These are phyloP conservation scores for Zhuqinia jingwanae DNA, from an alignment of 2,888 invertebrate genomes.

Conservation along the genomic window DNA sequence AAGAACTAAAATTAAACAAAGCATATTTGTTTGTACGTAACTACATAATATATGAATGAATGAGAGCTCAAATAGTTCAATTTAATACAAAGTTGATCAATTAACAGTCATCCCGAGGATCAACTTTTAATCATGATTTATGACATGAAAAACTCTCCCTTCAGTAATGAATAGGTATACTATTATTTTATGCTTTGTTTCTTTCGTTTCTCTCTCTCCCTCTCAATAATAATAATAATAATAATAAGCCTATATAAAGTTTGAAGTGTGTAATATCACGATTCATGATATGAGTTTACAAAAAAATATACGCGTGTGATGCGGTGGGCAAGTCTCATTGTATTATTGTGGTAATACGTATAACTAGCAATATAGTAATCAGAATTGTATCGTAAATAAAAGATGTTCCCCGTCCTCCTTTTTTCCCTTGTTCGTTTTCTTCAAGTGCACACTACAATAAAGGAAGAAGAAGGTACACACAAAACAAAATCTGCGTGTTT, in stretches of 20 bases:
- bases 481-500: neutral
- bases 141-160: neutral
- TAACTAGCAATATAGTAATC: conserved; percentile 48
- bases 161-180: no score
- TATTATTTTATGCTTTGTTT: no score
- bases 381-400: conserved; percentile 66
- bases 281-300: no score
- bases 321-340: conserved; percentile 8
- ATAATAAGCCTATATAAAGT: no score
- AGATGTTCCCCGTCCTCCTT: conserved; percentile 46
- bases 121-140: conserved; percentile 70
- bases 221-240: no score
- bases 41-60: no score
- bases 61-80: conserved; percentile 18
- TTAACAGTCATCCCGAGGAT: conserved; percentile 62
- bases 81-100: conserved; percentile 61
- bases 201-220: no score
- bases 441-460: neutral
- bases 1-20: conserved; percentile 12
- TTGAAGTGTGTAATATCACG: neutral
- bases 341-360: conserved; percentile 26
- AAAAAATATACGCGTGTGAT: neutral
- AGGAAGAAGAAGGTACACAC: neutral
- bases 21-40: conserved; percentile 4
- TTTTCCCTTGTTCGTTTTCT: neutral